phyloP scores from a whole-genome alignment of 2,888 invertebrate species.

The Orthonychiurus folsomi region DNA sequence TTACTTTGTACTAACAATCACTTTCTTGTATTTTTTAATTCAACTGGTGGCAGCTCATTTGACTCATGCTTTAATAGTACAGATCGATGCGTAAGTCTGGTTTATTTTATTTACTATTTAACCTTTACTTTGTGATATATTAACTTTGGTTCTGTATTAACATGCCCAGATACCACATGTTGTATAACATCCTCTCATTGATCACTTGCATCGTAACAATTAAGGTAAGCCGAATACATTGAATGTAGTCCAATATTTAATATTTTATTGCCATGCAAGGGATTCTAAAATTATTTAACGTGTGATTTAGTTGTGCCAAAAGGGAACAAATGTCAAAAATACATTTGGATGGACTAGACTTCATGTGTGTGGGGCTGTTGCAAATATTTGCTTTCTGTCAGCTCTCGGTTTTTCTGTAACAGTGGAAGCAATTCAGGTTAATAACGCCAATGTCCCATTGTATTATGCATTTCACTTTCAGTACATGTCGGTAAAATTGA shows the following conservation, averaged over 20 bases:
- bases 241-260: background rate
- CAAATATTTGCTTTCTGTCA: constrained; percentile 54
- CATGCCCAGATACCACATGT: constrained; percentile 88
- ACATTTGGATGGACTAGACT: constrained; percentile 89
- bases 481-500: constrained; percentile 10
- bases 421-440: constrained; percentile 64
- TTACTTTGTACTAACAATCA: constrained; percentile 62
- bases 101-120: too few relatives aligned
- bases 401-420: constrained; percentile 72
- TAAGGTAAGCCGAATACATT: constrained; percentile 53
- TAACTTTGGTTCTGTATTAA: too few relatives aligned
- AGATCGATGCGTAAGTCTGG: constrained; percentile 88
- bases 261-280: constrained; percentile 4
- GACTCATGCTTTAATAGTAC: constrained; percentile 81
- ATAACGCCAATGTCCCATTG: constrained; percentile 10
- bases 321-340: constrained; percentile 61
- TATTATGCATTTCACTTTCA: constrained; percentile 10
- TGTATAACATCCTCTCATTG: constrained; percentile 84
- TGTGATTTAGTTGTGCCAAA: constrained; percentile 42
- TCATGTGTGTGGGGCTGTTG: constrained; percentile 72
- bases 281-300: constrained; percentile 1
- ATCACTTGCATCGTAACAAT: constrained; percentile 67
- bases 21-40: constrained; percentile 65
- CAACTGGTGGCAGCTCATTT: constrained; percentile 78
- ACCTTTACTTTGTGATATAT: too few relatives aligned